Evolutionary conservation across 2,113 vertebrate species (phyloP).

Genomic region (Sterrhoptilus dennistouni): DNA sequence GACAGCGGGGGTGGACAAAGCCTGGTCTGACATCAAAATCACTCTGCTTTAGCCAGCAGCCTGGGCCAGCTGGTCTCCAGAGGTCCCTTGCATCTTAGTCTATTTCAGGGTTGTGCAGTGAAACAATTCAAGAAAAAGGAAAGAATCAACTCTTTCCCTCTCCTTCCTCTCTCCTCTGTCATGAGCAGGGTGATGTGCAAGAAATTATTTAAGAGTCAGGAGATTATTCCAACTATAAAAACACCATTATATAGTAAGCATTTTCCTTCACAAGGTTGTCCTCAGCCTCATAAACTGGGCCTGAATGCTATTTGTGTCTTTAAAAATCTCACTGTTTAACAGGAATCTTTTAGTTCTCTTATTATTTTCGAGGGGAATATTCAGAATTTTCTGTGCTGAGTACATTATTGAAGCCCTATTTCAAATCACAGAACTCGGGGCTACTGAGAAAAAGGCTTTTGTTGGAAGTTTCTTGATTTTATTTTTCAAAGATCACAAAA

Average conservation of each 20-base stretch:
- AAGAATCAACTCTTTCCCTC: not conserved
- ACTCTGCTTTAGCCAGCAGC: not conserved
- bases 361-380: not conserved
- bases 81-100: not conserved
- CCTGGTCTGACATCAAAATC: not conserved
- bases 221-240: not conserved
- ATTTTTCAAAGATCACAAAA: not conserved
- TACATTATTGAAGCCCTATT: not conserved
- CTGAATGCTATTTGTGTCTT: not conserved
- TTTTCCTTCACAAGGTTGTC: not conserved
- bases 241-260: not conserved
- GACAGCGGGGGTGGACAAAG: fast-evolving
- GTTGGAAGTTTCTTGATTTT: not conserved
- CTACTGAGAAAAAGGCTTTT: not conserved
- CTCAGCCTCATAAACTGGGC: not conserved
- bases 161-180: not conserved
- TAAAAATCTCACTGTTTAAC: not conserved
- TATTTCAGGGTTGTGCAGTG: not conserved
- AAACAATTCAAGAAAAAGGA: not conserved
- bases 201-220: not conserved
- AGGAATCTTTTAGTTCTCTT: not conserved
- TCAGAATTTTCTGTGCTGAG: not conserved
- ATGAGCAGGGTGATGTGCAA: not conserved
- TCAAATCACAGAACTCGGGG: not conserved
- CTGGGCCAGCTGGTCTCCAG: not conserved